Evolutionary conservation across 2,888 invertebrate species (phyloP).

Genomic region (Dynastes tityus): DNA sequence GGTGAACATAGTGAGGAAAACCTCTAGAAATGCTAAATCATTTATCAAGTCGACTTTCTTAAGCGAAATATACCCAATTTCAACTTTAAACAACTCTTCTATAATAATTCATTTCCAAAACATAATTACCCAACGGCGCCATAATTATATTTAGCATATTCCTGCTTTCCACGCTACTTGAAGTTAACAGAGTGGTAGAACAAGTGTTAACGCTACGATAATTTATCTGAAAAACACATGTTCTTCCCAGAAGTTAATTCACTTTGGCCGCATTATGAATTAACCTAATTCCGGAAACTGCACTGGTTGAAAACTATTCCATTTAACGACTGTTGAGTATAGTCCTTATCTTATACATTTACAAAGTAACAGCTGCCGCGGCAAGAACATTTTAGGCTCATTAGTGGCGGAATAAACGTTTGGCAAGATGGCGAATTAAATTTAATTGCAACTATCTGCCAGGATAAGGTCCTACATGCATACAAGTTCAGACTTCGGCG

Average conservation of each 20-base stretch:
- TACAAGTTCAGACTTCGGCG: background rate
- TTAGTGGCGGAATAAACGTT: constrained; percentile 11
- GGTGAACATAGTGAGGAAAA: no score
- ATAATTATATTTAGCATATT: no score
- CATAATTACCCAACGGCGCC: no score
- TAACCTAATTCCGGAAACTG: constrained; percentile 22
- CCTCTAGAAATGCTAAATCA: no score
- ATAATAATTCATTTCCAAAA: no score
- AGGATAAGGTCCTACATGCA: background rate
- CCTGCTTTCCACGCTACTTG: no score
- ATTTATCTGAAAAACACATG: constrained; percentile 10
- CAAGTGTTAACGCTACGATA: background rate
- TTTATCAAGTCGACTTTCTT: no score
- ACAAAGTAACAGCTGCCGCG: constrained; percentile 19
- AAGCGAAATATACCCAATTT: no score
- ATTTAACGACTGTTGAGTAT: constrained; percentile 22
- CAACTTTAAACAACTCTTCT: no score
- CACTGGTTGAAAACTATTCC: constrained; percentile 25
- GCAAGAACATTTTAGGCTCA: background rate
- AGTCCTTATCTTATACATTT: constrained; percentile 34
- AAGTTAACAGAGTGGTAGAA: background rate
- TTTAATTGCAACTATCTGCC: constrained; percentile 1
- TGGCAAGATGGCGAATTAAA: background rate
- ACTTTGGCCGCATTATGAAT: constrained; percentile 23
- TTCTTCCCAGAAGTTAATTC: constrained; percentile 6